These are phyloP conservation scores for Pammene fasciana DNA, from an alignment of 2,888 invertebrate genomes.

Conservation along the genomic window DNA sequence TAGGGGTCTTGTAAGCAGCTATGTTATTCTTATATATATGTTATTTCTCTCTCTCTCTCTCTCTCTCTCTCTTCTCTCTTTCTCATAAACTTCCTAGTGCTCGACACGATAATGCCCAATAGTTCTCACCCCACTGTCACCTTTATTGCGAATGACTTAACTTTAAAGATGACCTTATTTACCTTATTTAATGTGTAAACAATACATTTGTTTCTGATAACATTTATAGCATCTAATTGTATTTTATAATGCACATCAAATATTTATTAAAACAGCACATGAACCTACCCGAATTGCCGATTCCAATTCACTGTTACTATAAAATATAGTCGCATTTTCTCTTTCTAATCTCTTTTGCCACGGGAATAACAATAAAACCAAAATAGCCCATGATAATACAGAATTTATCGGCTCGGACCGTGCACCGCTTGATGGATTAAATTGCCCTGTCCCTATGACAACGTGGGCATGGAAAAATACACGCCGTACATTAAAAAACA, in stretches of 20 bases:
- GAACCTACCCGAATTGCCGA: neutral
- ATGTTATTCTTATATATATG: no score
- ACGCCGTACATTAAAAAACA: conserved; percentile 80
- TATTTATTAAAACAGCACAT: conserved; percentile 1
- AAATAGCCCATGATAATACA: conserved; percentile 77
- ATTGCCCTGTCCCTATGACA: conserved; percentile 84
- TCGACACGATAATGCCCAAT: no score
- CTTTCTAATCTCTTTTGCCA: conserved; percentile 65
- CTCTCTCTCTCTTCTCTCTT: no score
- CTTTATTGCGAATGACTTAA: no score
- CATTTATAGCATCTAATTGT: neutral
- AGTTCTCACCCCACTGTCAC: no score
- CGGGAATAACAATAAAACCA: conserved; percentile 76
- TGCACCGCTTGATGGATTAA: conserved; percentile 82
- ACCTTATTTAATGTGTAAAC: no score
- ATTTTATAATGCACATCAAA: neutral
- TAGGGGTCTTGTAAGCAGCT: no score
- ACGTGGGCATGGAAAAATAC: conserved; percentile 81
- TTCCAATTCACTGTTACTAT: conserved; percentile 16
- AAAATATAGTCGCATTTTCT: conserved; percentile 38
- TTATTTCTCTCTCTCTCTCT: no score
- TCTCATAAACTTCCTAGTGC: no score
- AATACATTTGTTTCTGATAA: no score
- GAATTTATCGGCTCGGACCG: conserved; percentile 79
- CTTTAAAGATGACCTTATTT: no score